These are phyloP conservation scores for Cololabis saira DNA, from an alignment of 2,113 vertebrate species.

Conservation along the genomic window DNA sequence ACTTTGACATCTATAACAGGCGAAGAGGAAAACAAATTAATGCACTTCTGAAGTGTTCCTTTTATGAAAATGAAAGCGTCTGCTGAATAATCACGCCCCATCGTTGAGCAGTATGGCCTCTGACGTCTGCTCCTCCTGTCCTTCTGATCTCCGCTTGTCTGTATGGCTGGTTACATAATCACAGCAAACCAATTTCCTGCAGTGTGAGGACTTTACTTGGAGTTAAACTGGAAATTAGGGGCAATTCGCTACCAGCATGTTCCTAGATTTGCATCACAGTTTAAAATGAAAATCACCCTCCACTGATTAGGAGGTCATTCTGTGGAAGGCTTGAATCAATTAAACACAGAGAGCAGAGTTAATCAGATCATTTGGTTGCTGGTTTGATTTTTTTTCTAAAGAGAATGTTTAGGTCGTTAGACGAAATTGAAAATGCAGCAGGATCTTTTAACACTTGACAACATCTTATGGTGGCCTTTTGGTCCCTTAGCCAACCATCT, in stretches of 20 bases:
- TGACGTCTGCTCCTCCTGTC: constrained; percentile 6
- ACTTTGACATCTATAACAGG: neutral
- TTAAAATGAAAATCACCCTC: neutral
- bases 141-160: neutral
- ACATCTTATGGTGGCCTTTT: no score
- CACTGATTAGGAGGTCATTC: neutral
- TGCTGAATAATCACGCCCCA: neutral
- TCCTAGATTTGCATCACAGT: neutral
- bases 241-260: constrained; percentile 2
- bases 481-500: no score
- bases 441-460: no score
- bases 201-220: neutral
- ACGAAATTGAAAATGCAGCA: no score
- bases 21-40: neutral
- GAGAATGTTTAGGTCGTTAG: no score
- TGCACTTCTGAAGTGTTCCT: constrained; percentile 1
- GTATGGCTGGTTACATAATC: neutral
- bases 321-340: no score
- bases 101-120: neutral
- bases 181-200: constrained; percentile 21
- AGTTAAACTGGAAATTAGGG: constrained; percentile 21
- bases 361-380: no score
- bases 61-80: constrained; percentile 19
- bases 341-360: no score
- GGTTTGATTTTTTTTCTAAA: no score